A percentile compares a stretch with the other conserved stretches of the same genome.
Evolutionary conservation across 2,797 vertebrate species (phyloP).

Genomic region (Setipinna tenuifilis): DNA sequence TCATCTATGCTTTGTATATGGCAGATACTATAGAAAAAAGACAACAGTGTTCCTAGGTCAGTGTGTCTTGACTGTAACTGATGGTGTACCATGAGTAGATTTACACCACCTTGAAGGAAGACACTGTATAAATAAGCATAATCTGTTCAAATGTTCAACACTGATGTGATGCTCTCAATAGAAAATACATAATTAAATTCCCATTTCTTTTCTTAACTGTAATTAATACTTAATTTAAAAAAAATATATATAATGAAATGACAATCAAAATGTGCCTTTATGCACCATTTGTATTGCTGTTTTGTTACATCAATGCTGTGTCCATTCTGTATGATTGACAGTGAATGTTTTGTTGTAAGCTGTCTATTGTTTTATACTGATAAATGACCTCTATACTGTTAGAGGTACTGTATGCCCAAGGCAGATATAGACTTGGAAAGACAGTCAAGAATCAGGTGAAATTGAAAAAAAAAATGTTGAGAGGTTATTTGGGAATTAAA

Average conservation of each 20-base stretch:
- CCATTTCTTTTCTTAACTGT: neutral
- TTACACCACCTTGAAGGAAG: neutral
- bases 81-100: neutral
- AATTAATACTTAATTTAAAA: neutral
- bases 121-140: neutral
- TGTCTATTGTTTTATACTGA: neutral
- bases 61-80: neutral
- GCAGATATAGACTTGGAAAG: no score
- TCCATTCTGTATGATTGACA: neutral
- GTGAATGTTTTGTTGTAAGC: neutral
- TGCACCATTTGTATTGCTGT: conserved; percentile 13
- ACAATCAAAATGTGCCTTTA: neutral
- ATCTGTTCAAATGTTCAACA: neutral
- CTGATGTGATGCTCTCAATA: neutral
- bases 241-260: neutral
- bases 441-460: no score
- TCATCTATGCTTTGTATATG: neutral
- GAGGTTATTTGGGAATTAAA: no score
- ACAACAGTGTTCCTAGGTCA: neutral
- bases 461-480: no score
- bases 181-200: neutral
- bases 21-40: neutral
- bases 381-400: neutral
- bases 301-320: conserved; percentile 16
- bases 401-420: no score